Evolutionary conservation across 1,140 invertebrate species (phyloP).

Genomic region (Mizuhopecten yessoensis): DNA sequence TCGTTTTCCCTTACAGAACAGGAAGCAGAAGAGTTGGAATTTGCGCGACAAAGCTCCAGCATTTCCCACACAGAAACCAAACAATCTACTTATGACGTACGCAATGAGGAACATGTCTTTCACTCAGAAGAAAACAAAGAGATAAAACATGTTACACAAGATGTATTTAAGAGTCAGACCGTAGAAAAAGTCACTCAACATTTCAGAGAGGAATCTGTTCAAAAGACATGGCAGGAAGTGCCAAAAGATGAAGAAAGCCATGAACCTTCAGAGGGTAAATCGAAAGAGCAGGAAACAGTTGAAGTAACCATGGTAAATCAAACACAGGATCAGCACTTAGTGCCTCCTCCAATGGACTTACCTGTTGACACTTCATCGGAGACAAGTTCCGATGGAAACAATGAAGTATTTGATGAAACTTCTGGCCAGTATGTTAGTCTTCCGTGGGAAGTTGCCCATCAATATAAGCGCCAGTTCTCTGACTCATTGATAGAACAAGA

Average conservation of each 20-base stretch:
- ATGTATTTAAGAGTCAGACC: neutral
- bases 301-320: neutral
- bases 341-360: neutral
- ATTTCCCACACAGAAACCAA: neutral
- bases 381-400: constrained; percentile 69
- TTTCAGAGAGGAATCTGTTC: neutral
- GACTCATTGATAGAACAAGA: constrained; percentile 75
- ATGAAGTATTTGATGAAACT: constrained; percentile 74
- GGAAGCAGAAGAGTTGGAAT: constrained; percentile 60
- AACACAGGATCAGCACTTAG: neutral
- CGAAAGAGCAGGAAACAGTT: neutral
- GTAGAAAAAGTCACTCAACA: neutral
- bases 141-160: neutral
- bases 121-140: constrained; percentile 62
- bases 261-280: constrained; percentile 4
- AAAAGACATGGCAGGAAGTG: constrained; percentile 57
- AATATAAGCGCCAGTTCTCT: constrained; percentile 80
- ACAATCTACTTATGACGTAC: neutral
- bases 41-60: neutral
- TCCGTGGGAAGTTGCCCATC: constrained; percentile 79
- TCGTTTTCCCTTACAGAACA: constrained; percentile 74
- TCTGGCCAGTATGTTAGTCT: constrained; percentile 68
- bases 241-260: constrained; percentile 53
- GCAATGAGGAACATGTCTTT: constrained; percentile 12
- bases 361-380: constrained; percentile 65